These are phyloP conservation scores for Hemitrygon akajei DNA, from an alignment of 2,797 vertebrate genomes.

Conservation along the genomic window DNA sequence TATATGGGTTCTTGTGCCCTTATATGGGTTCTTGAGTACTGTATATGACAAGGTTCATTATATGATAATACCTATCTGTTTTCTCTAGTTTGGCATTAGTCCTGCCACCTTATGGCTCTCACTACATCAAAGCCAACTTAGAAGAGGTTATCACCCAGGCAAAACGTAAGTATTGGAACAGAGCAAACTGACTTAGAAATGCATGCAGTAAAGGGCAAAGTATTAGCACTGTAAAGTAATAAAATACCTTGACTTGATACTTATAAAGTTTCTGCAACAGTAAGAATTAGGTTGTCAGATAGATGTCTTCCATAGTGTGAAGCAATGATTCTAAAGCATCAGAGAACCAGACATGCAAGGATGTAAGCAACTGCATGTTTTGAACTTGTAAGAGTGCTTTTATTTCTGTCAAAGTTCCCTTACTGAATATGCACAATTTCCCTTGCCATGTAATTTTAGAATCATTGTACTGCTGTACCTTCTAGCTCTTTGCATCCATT, in stretches of 20 bases:
- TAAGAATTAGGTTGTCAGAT: constrained; percentile 43
- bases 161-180: constrained; percentile 75
- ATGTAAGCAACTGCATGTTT: constrained; percentile 60
- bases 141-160: constrained; percentile 80
- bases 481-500: constrained; percentile 54
- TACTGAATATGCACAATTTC: constrained; percentile 42
- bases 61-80: not conserved
- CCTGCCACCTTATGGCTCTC: constrained; percentile 91
- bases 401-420: constrained; percentile 4
- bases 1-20: not conserved
- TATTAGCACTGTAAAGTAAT: not conserved
- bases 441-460: constrained; percentile 54
- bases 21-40: not conserved
- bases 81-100: constrained; percentile 81
- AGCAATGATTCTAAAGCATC: constrained; percentile 65
- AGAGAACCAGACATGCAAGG: constrained; percentile 50
- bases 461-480: constrained; percentile 64
- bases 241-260: constrained; percentile 43
- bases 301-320: constrained; percentile 42
- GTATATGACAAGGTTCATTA: too few species aligned
- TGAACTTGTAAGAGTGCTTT: constrained; percentile 55
- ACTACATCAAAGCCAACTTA: constrained; percentile 92
- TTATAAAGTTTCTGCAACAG: not conserved
- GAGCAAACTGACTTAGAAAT: not conserved
- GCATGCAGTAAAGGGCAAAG: constrained; percentile 7